phyloP scores from a whole-genome alignment of 2,113 vertebrate species.

The Equus quagga region DNA sequence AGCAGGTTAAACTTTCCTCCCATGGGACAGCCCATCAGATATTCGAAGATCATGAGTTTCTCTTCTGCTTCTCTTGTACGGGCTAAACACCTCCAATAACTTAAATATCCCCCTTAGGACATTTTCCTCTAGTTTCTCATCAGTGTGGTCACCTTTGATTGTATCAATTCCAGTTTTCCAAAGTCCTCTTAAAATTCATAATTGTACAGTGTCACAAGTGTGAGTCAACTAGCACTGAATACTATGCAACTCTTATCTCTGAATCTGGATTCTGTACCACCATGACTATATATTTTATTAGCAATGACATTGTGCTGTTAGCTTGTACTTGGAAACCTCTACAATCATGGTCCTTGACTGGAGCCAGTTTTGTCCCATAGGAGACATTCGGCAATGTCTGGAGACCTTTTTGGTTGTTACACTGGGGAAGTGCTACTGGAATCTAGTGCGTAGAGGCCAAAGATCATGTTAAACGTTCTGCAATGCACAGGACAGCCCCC shows the following conservation, averaged over 20 bases:
- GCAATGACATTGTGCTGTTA: not conserved
- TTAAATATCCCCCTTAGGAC: not conserved
- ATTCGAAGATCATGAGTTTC: not conserved
- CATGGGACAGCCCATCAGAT: not conserved
- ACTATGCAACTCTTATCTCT: not conserved
- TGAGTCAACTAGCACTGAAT: slow-evolving; percentile 36
- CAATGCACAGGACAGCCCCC: not conserved
- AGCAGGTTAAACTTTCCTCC: not conserved
- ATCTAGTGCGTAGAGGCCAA: not conserved
- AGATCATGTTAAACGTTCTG: slow-evolving; percentile 20
- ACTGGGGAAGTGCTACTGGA: not conserved
- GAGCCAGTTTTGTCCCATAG: not conserved
- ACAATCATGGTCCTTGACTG: slow-evolving; percentile 31
- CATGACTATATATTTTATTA: slow-evolving; percentile 35
- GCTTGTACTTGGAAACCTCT: slow-evolving; percentile 32
- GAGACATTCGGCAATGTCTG: slow-evolving; percentile 8
- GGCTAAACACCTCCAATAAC: not conserved
- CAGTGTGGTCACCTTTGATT: slow-evolving; percentile 31
- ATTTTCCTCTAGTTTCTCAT: not conserved
- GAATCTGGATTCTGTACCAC: slow-evolving; percentile 29
- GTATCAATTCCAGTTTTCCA: slow-evolving; percentile 53
- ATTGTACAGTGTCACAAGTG: not conserved
- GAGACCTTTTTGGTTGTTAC: slow-evolving; percentile 34
- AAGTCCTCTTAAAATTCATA: slow-evolving; percentile 63
- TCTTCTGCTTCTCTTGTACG: not conserved